Percentiles rank a stretch among this genome's conserved stretches.
phyloP scores from a whole-genome alignment of 1,140 invertebrate genomes.

The Amyelois transitella region DNA sequence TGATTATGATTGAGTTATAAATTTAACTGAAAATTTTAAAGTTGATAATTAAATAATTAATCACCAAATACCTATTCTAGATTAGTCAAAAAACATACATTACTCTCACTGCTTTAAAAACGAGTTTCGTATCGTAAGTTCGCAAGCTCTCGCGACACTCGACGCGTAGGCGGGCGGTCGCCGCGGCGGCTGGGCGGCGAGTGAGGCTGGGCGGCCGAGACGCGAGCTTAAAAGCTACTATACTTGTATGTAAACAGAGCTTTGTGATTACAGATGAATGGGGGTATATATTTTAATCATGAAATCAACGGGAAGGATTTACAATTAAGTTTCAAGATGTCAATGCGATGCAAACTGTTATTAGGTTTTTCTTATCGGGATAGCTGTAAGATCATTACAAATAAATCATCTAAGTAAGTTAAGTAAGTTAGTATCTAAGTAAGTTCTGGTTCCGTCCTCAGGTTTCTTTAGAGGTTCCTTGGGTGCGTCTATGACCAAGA shows the following conservation, averaged over 20 bases:
- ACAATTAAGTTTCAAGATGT: no score
- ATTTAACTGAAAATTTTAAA: neutral
- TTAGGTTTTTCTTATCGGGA: no score
- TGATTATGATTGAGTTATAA: neutral
- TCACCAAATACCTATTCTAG: neutral
- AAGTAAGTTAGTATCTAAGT: no score
- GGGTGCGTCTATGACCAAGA: no score
- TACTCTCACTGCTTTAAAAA: neutral
- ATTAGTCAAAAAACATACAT: no score
- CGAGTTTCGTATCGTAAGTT: slow-evolving; percentile 1
- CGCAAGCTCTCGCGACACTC: neutral
- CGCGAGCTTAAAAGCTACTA: slow-evolving; percentile 19
- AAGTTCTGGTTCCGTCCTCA: no score
- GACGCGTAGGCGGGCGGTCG: slow-evolving; percentile 31
- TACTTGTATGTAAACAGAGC: neutral
- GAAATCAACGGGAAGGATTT: no score
- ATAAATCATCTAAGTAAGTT: no score
- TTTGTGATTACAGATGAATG: neutral
- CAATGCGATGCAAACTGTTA: no score
- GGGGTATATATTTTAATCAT: neutral
- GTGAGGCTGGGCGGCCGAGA: slow-evolving; percentile 27
- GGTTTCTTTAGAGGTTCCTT: no score
- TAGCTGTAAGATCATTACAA: no score
- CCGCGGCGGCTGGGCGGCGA: slow-evolving; percentile 30
- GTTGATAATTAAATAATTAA: neutral